phyloP scores from a whole-genome alignment of 2,888 invertebrate genomes.

The Clostera curtula region DNA sequence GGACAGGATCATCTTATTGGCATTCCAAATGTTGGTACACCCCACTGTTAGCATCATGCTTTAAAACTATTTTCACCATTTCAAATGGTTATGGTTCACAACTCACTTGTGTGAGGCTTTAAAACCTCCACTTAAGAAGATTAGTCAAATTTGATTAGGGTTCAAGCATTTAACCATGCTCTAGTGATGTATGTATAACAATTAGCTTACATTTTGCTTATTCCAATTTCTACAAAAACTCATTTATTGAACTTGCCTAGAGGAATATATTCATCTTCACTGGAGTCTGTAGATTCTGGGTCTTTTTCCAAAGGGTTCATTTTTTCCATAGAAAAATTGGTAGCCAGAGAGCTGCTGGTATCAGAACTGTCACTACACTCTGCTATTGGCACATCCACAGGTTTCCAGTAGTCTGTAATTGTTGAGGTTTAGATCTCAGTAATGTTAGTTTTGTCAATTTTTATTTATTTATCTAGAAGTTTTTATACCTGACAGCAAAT shows the following conservation, averaged over 20 bases:
- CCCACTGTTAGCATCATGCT: too few relatives aligned
- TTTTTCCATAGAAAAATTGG: conserved; percentile 60
- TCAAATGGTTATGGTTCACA: too few relatives aligned
- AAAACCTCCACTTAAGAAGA: too few relatives aligned
- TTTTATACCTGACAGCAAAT: too few relatives aligned
- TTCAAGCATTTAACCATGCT: background rate
- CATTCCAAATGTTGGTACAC: too few relatives aligned
- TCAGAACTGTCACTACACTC: conserved; percentile 66
- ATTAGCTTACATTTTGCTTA: conserved; percentile 13
- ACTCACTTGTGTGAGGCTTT: too few relatives aligned
- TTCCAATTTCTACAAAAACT: conserved; percentile 13
- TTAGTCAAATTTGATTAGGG: too few relatives aligned
- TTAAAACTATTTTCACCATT: too few relatives aligned
- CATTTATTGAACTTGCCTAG: conserved; percentile 36
- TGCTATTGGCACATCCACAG: conserved; percentile 54
- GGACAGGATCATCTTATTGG: too few relatives aligned
- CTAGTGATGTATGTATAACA: background rate
- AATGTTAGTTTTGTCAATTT: too few relatives aligned
- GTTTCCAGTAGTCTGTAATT: conserved; percentile 60
- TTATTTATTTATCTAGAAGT: too few relatives aligned
- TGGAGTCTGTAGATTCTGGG: conserved; percentile 57
- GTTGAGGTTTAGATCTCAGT: too few relatives aligned
- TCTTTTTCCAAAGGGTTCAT: conserved; percentile 51
- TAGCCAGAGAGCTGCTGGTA: conserved; percentile 57
- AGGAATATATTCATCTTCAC: conserved; percentile 69